These are phyloP conservation scores for Mythimna loreyi DNA, from an alignment of 2,888 invertebrate genomes.

Conservation along the genomic window DNA sequence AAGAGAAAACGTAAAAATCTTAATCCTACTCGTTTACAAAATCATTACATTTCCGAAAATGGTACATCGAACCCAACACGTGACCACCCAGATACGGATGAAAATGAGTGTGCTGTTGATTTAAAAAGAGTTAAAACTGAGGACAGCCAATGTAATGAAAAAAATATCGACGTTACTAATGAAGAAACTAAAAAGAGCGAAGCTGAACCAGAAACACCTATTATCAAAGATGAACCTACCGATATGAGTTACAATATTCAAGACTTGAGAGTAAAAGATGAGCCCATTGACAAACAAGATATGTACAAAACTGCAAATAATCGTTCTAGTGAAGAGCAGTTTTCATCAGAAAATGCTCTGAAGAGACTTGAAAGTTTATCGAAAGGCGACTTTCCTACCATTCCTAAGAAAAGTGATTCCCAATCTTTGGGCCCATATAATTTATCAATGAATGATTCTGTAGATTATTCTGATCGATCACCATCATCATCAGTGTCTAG, in stretches of 20 bases:
- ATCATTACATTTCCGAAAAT: constrained; percentile 72
- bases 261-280: constrained; percentile 84
- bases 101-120: constrained; percentile 74
- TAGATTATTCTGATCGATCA: constrained; percentile 88
- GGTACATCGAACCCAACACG: constrained; percentile 67
- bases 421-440: constrained; percentile 80
- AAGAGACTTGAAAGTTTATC: constrained; percentile 95
- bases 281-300: constrained; percentile 80
- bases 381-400: constrained; percentile 93
- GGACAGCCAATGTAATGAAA: constrained; percentile 62
- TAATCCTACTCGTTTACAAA: constrained; percentile 96
- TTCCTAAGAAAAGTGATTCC: constrained; percentile 77
- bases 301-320: constrained; percentile 72
- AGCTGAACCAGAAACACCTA: constrained; percentile 77
- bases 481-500: constrained; percentile 92
- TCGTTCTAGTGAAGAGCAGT: constrained; percentile 72
- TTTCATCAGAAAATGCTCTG: constrained; percentile 92
- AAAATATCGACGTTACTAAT: constrained; percentile 48
- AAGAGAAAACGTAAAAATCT: constrained; percentile 97
- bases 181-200: constrained; percentile 71
- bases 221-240: constrained; percentile 77
- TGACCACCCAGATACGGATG: constrained; percentile 75
- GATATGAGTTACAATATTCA: constrained; percentile 76
- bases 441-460: constrained; percentile 81
- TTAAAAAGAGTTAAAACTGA: constrained; percentile 84